Evolutionary conservation across 2,113 vertebrate species (phyloP), one percentile per base, ranked within the genome.

Genomic region (Macquaria ambigua): DNA sequence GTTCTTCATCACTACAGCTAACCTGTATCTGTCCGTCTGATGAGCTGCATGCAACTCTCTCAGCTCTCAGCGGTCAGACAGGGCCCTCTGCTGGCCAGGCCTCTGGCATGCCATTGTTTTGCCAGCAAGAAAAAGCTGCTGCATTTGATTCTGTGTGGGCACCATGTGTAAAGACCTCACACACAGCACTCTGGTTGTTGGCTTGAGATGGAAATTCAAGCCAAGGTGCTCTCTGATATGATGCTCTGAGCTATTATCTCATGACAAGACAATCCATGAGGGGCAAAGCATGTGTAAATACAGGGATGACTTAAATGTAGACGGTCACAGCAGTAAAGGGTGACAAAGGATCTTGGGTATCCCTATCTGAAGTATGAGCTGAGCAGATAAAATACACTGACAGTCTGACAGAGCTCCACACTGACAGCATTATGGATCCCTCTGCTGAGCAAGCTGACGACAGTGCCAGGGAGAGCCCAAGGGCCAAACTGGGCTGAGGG

Each of bases 31-130:
- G 76, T 64, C 34, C 23, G 5, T 37, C 66, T 28, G 18, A 41
- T 16, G 12, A 85, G 69, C 70, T 46, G 52, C 39, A 39, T 77
- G 73, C 6, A 63, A n/a, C 53, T 34, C 79, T 80, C 55, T 56
- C 7, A 4, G 43, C 46, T 59, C 23, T n/a, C 46, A 55, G 81
- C 61, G 15, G 74, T 73, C 46, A 39, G 74, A 58, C 64, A 37
- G 77, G 37, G 83, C 93, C 95, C 93, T 87, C 94, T 94, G 89
- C 82, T 93, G 94, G 90, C 23, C 25, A 77, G 34, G 25, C 21
- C 28, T 53, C 76, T 8, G 48, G 12, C 28, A 12, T 64, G 53
- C 74, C 74, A 15, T 34, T 6, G 58, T 46, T 20, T 58, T 46
- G 48, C 25, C n/a, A 82, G 41, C 55, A 28, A 61, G 25, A 34